phyloP scores from a whole-genome alignment of 2,888 invertebrate genomes.

The Mechanitis messenoides region DNA sequence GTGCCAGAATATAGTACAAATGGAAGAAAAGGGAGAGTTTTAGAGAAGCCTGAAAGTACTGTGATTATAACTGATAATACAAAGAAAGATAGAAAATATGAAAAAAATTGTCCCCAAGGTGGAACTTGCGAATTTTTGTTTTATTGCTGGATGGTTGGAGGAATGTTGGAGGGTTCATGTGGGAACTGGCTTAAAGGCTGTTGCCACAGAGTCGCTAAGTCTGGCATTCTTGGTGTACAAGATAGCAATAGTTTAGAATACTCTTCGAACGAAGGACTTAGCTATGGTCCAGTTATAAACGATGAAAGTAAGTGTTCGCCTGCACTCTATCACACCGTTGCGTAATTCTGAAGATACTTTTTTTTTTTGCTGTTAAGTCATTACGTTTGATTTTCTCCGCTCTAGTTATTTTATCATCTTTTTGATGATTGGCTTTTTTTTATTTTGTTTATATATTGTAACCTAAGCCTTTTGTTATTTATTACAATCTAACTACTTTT shows the following conservation, averaged over 20 bases:
- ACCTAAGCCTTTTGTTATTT: too few relatives aligned
- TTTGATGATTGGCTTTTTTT: conserved; percentile 23
- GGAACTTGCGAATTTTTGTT: conserved; percentile 94
- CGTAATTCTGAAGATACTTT: conserved; percentile 25
- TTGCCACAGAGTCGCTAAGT: conserved; percentile 86
- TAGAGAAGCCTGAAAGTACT: conserved; percentile 33
- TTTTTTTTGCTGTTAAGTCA: conserved; percentile 22
- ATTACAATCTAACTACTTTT: too few relatives aligned
- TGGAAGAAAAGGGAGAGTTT: conserved; percentile 45
- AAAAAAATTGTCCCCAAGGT: conserved; percentile 80
- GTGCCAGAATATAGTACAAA: conserved; percentile 32
- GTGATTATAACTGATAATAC: conserved; percentile 29
- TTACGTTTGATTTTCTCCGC: neutral
- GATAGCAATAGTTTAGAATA: conserved; percentile 80
- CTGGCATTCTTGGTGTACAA: conserved; percentile 78
- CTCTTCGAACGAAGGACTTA: conserved; percentile 78
- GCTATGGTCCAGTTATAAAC: conserved; percentile 85
- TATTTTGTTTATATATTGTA: conserved; percentile 2
- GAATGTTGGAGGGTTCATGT: conserved; percentile 89
- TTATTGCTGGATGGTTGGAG: conserved; percentile 93
- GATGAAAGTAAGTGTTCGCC: conserved; percentile 83
- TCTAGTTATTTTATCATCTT: neutral
- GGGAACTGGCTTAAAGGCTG: conserved; percentile 89
- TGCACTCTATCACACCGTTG: conserved; percentile 31
- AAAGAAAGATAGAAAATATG: conserved; percentile 50